These are phyloP conservation scores for Chironomus riparius DNA, from an alignment of 2,888 invertebrate species.

Conservation along the genomic window DNA sequence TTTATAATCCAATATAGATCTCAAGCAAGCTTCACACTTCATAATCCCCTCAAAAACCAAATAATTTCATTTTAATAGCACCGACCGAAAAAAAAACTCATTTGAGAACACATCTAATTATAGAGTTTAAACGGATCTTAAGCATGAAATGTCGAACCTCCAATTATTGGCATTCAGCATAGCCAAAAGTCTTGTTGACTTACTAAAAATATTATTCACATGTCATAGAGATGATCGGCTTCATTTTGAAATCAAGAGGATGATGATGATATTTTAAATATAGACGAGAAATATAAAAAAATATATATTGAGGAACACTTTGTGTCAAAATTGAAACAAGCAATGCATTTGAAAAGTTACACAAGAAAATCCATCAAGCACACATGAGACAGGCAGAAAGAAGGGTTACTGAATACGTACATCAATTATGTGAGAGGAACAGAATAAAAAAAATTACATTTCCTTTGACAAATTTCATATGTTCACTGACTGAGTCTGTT, in stretches of 20 bases:
- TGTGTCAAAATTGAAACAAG: neutral
- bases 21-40: too few relatives aligned
- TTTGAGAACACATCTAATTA: too few relatives aligned
- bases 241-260: too few relatives aligned
- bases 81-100: too few relatives aligned
- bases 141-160: neutral
- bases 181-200: neutral
- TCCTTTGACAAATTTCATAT: slow-evolving; percentile 17
- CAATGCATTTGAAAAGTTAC: neutral
- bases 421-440: neutral
- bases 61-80: too few relatives aligned
- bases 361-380: neutral
- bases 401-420: slow-evolving; percentile 3
- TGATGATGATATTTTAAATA: too few relatives aligned
- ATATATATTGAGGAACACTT: too few relatives aligned
- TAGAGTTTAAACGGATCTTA: too few relatives aligned
- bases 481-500: neutral
- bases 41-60: neutral
- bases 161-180: neutral
- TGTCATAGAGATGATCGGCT: too few relatives aligned
- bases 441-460: neutral
- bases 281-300: too few relatives aligned
- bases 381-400: neutral
- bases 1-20: too few relatives aligned
- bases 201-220: neutral